Conservation (phyloP, 2,888 invertebrate species). For the Lucinisca nassula region DNA sequence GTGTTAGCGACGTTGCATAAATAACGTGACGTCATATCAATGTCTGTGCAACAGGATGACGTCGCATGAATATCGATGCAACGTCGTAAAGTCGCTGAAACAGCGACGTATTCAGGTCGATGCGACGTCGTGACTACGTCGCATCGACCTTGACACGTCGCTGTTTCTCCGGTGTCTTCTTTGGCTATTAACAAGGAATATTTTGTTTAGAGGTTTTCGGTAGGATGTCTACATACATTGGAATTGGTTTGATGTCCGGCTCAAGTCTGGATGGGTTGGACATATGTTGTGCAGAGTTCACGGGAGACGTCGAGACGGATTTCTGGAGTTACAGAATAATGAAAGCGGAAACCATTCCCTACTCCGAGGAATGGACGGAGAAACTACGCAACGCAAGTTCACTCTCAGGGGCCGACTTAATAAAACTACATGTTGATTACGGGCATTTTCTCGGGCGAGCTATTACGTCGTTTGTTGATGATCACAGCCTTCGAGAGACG, state of each 20-base stretch:
- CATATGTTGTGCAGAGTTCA: constrained; percentile 84
- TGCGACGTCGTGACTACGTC: no score
- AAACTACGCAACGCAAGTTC: constrained; percentile 73
- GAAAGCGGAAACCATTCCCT: constrained; percentile 76
- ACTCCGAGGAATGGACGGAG: constrained; percentile 75
- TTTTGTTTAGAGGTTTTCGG: no score
- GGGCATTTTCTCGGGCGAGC: constrained; percentile 81
- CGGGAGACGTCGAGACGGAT: constrained; percentile 80
- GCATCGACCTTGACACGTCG: no score
- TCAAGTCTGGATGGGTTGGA: constrained; percentile 86
- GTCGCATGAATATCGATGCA: no score
- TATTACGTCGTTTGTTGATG: constrained; percentile 74
- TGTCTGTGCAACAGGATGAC: no score
- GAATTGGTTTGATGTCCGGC: constrained; percentile 86
- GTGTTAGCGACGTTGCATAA: no score
- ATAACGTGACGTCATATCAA: no score
- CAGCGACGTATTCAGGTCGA: no score
- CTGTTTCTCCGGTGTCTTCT: no score
- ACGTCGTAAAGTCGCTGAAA: no score
- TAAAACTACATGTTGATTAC: constrained; percentile 82
- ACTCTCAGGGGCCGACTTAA: constrained; percentile 78
- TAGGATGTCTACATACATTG: constrained; percentile 82
- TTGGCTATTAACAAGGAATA: neutral
- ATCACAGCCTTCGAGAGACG: constrained; percentile 48
- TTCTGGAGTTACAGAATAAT: constrained; percentile 83